Conservation (phyloP, 2,113 vertebrate genomes). For the Potamarius usumacintae region DNA sequence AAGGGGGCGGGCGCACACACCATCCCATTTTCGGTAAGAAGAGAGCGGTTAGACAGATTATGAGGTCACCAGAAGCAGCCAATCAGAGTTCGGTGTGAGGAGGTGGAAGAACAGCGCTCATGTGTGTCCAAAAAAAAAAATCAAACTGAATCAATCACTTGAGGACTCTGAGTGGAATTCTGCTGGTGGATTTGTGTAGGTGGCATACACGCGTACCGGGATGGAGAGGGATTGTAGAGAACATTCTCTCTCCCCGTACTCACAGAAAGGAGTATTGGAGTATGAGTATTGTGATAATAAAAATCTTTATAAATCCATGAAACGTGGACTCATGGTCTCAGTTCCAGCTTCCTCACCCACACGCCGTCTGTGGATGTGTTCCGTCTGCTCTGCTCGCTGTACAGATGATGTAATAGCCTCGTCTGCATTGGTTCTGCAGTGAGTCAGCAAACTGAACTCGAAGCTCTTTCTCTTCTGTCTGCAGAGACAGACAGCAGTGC, state of each 20-base stretch:
- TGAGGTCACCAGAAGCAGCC: not conserved
- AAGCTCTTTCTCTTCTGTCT: not conserved
- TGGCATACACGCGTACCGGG: not conserved
- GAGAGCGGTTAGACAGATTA: conserved; percentile 15
- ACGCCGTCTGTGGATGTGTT: not conserved
- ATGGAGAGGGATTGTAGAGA: too few species aligned
- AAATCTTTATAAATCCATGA: too few species aligned
- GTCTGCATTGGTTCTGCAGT: not conserved
- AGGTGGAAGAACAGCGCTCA: not conserved
- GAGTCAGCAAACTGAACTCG: not conserved
- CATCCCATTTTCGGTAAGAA: conserved; percentile 46
- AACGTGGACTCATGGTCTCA: too few species aligned
- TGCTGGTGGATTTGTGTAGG: conserved; percentile 27
- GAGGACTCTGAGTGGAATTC: not conserved
- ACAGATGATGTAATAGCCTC: not conserved
- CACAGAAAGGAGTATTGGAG: too few species aligned
- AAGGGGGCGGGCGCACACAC: conserved; percentile 50
- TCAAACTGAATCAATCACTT: not conserved
- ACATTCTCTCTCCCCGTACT: too few species aligned
- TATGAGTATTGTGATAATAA: too few species aligned
- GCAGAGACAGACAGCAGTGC: not conserved
- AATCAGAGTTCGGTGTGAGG: conserved; percentile 7
- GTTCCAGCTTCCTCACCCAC: not conserved
- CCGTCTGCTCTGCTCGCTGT: not conserved
- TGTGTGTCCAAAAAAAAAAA: not conserved